A percentile compares a stretch with the other conserved stretches of the same genome.
Evolutionary conservation across 2,888 invertebrate species (phyloP).

Genomic region (Dryobotodes eremita): DNA sequence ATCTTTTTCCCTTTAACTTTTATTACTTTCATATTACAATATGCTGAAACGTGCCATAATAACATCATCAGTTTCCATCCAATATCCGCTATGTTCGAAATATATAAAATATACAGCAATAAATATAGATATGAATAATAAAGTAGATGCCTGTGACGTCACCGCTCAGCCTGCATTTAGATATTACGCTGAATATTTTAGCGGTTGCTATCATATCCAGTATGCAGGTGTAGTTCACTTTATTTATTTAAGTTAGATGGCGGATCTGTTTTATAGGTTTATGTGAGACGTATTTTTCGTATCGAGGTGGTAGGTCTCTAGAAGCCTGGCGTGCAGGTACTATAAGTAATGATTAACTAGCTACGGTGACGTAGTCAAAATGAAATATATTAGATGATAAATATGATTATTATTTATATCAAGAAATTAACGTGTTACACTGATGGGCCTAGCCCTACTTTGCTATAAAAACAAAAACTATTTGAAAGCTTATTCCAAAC

Average conservation of each 20-base stretch:
- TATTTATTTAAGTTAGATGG: conserved; percentile 24
- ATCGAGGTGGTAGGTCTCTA: not conserved
- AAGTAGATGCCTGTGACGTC: conserved; percentile 15
- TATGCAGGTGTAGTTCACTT: conserved; percentile 2
- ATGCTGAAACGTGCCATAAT: too few relatives aligned
- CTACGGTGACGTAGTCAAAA: too few relatives aligned
- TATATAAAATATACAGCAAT: conserved; percentile 18
- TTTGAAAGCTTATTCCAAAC: too few relatives aligned
- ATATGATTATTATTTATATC: too few relatives aligned
- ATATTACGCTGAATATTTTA: conserved; percentile 52
- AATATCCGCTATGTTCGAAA: not conserved
- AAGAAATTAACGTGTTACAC: too few relatives aligned
- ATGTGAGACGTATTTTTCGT: not conserved
- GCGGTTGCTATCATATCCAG: conserved; percentile 20
- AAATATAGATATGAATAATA: conserved; percentile 33
- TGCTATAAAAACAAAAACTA: too few relatives aligned
- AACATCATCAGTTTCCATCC: not conserved
- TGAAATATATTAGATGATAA: too few relatives aligned
- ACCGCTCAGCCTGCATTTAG: conserved; percentile 35
- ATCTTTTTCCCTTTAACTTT: too few relatives aligned
- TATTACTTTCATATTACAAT: not conserved
- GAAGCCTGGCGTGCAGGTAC: not conserved
- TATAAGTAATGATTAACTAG: too few relatives aligned
- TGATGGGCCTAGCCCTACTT: too few relatives aligned
- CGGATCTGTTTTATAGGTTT: conserved; percentile 6